phyloP scores from a whole-genome alignment of 1,140 invertebrate species.

The Helicoverpa armigera region DNA sequence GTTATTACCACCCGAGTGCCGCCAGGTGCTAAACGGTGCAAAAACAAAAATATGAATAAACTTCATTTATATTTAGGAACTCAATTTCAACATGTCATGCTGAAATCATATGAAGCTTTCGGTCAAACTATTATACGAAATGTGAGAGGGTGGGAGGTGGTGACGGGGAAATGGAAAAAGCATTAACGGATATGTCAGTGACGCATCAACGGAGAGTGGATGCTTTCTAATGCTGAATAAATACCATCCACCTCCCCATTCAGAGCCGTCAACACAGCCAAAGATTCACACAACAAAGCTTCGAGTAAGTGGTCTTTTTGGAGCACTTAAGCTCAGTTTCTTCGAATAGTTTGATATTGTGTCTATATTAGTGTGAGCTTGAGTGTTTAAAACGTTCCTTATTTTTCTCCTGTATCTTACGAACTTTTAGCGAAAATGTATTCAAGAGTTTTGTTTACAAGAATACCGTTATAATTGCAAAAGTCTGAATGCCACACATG shows the following conservation, averaged over 20 bases:
- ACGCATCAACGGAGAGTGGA: constrained; percentile 82
- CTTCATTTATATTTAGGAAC: constrained; percentile 29
- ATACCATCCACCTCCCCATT: constrained; percentile 77
- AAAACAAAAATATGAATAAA: constrained; percentile 28
- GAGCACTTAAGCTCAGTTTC: constrained; percentile 43
- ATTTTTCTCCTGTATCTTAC: background rate
- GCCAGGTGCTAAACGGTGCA: constrained; percentile 19
- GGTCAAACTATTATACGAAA: constrained; percentile 73
- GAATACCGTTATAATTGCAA: background rate
- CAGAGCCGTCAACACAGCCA: constrained; percentile 59
- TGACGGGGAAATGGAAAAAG: constrained; percentile 85
- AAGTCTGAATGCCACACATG: background rate
- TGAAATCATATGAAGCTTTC: constrained; percentile 63
- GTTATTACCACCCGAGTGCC: background rate
- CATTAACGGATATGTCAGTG: constrained; percentile 86
- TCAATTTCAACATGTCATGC: constrained; percentile 53
- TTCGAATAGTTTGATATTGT: constrained; percentile 30
- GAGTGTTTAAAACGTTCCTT: background rate
- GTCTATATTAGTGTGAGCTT: constrained; percentile 9
- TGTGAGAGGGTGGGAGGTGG: constrained; percentile 58
- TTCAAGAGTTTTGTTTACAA: too few relatives aligned
- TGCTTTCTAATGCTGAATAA: constrained; percentile 84
- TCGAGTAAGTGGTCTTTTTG: constrained; percentile 49
- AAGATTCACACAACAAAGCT: constrained; percentile 55
- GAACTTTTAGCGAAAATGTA: background rate